Conservation (phyloP, 2,797 vertebrate species). For the Parambassis ranga region DNA sequence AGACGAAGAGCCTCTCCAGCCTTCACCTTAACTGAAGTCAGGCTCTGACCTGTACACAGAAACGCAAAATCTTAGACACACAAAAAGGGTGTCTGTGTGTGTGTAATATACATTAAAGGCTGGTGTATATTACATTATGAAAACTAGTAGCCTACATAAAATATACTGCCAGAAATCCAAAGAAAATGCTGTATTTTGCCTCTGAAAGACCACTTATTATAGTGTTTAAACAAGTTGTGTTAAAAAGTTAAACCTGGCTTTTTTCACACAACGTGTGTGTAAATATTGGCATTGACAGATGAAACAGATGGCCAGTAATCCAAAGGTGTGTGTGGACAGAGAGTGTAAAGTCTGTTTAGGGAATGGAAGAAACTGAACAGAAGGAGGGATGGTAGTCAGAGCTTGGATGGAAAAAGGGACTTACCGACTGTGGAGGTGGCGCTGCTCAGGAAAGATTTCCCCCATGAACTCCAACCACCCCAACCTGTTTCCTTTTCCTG, state of each 20-base stretch:
- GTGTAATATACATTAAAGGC: neutral
- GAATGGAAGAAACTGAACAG: too few species aligned
- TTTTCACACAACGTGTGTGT: too few species aligned
- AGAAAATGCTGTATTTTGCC: too few species aligned
- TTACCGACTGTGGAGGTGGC: conserved; percentile 92
- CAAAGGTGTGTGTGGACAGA: too few species aligned
- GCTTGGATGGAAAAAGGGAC: conserved; percentile 35
- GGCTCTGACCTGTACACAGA: conserved; percentile 84
- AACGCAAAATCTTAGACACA: neutral
- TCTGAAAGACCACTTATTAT: too few species aligned
- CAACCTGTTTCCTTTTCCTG: conserved; percentile 80
- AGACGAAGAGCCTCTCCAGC: conserved; percentile 70
- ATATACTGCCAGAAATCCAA: too few species aligned
- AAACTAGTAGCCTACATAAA: too few species aligned
- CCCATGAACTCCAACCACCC: conserved; percentile 94
- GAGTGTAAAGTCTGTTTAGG: neutral
- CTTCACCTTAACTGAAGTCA: conserved; percentile 91
- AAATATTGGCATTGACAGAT: too few species aligned
- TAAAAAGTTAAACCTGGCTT: too few species aligned
- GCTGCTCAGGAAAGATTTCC: conserved; percentile 92
- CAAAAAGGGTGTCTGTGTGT: neutral
- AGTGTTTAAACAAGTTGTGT: too few species aligned
- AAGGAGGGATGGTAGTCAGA: neutral
- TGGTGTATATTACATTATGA: too few species aligned
- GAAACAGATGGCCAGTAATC: too few species aligned